Percentiles rank a stretch among this genome's conserved stretches.
phyloP scores from a whole-genome alignment of 2,797 vertebrate genomes.

The Melanotaenia boesemani region DNA sequence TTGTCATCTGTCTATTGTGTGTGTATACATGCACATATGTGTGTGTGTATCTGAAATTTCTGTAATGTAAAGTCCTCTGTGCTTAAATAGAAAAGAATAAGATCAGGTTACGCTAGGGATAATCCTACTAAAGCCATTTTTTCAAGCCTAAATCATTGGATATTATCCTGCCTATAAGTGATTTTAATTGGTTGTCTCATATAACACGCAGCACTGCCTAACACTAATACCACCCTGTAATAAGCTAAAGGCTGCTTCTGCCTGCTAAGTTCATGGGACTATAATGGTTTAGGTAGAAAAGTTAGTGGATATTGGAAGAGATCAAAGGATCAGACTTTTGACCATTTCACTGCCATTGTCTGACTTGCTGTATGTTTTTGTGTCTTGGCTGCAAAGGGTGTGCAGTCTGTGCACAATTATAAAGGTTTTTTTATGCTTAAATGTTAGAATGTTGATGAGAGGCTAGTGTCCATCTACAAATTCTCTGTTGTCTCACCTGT shows the following conservation, averaged over 20 bases:
- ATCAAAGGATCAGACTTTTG: constrained; percentile 74
- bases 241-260: constrained; percentile 74
- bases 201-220: constrained; percentile 77
- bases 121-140: constrained; percentile 84
- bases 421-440: constrained; percentile 30
- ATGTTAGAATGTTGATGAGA: constrained; percentile 23
- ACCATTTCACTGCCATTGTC: constrained; percentile 63
- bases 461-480: constrained; percentile 38
- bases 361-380: constrained; percentile 69
- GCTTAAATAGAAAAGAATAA: constrained; percentile 77
- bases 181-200: constrained; percentile 87
- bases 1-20: constrained; percentile 52
- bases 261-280: constrained; percentile 83
- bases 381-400: constrained; percentile 10
- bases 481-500: constrained; percentile 39
- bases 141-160: constrained; percentile 82
- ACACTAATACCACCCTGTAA: constrained; percentile 78
- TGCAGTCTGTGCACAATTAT: constrained; percentile 43
- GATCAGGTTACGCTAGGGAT: constrained; percentile 81
- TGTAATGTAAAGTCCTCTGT: constrained; percentile 41
- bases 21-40: background rate
- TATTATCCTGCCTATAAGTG: constrained; percentile 83
- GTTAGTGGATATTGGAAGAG: constrained; percentile 67
- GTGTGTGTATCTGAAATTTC: constrained; percentile 34
- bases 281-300: constrained; percentile 82